Evolutionary conservation across 2,888 invertebrate species (phyloP).

Genomic region (Dusona sp.): DNA sequence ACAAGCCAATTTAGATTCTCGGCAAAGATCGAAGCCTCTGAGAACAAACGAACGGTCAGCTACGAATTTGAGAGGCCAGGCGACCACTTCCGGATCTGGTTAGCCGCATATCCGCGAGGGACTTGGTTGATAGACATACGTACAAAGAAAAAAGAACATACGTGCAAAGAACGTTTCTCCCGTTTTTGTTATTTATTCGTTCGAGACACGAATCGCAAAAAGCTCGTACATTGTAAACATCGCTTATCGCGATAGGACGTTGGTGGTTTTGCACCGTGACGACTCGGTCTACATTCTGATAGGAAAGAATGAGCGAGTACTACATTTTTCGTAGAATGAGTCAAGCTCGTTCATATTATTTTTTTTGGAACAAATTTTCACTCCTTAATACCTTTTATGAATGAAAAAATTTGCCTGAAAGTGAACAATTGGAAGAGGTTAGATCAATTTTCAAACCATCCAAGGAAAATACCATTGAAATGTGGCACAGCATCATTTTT

Average conservation of each 20-base stretch:
- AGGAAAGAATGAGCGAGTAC: not conserved
- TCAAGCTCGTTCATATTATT: not conserved
- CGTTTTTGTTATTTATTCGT: constrained; percentile 12
- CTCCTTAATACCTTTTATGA: not conserved
- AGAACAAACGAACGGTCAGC: constrained; percentile 24
- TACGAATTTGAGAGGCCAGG: constrained; percentile 20
- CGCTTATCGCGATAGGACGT: constrained; percentile 67
- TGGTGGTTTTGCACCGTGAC: constrained; percentile 53
- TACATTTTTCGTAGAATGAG: not conserved
- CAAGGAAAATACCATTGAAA: not conserved
- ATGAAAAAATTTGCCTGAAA: not conserved
- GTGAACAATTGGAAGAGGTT: not conserved
- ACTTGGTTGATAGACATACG: constrained; percentile 14
- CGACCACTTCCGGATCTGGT: constrained; percentile 65
- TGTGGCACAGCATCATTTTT: constrained; percentile 5
- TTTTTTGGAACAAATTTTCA: not conserved
- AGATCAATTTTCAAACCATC: not conserved
- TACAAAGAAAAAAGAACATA: not conserved
- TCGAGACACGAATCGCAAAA: constrained; percentile 24
- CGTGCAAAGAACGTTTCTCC: not conserved
- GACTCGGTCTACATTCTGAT: not conserved
- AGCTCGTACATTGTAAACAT: not conserved
- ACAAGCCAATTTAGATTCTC: constrained; percentile 19
- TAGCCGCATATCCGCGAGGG: constrained; percentile 64
- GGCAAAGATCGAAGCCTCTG: constrained; percentile 29